Conservation (phyloP, 2,888 invertebrate species). For the Criorhina ranunculi region DNA sequence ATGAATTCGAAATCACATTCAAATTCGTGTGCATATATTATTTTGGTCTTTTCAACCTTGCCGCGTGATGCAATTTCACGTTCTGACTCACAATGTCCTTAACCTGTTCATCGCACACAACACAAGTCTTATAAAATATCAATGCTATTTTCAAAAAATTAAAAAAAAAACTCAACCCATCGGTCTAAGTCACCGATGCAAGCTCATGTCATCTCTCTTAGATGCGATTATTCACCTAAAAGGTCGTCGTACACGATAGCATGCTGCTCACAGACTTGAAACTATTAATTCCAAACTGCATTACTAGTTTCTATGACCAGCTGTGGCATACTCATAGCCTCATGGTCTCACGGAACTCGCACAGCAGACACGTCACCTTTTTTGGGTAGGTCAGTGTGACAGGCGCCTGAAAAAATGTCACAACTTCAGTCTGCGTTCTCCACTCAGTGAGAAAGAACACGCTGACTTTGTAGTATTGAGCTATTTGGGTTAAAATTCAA, state of each 20-base stretch:
- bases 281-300: conserved; percentile 33
- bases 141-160: conserved; percentile 23
- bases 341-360: conserved; percentile 56
- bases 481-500: conserved; percentile 43
- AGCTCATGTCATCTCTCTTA: conserved; percentile 45
- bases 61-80: conserved; percentile 56
- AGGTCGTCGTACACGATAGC: conserved; percentile 19
- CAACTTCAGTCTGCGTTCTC: conserved; percentile 24
- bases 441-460: not conserved
- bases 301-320: conserved; percentile 31
- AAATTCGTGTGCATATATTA: conserved; percentile 47
- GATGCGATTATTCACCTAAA: conserved; percentile 41
- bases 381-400: conserved; percentile 74
- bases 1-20: conserved; percentile 31
- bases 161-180: conserved; percentile 20
- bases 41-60: not conserved
- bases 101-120: conserved; percentile 11
- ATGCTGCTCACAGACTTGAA: conserved; percentile 13
- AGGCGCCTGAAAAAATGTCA: conserved; percentile 54
- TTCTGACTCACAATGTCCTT: conserved; percentile 42
- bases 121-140: conserved; percentile 25
- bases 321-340: conserved; percentile 5
- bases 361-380: conserved; percentile 56
- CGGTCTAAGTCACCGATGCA: not conserved
- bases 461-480: not conserved